A percentile compares a stretch with the other conserved stretches of the same genome.
phyloP scores from a whole-genome alignment of 2,797 vertebrate genomes.

The Octomys mimax region DNA sequence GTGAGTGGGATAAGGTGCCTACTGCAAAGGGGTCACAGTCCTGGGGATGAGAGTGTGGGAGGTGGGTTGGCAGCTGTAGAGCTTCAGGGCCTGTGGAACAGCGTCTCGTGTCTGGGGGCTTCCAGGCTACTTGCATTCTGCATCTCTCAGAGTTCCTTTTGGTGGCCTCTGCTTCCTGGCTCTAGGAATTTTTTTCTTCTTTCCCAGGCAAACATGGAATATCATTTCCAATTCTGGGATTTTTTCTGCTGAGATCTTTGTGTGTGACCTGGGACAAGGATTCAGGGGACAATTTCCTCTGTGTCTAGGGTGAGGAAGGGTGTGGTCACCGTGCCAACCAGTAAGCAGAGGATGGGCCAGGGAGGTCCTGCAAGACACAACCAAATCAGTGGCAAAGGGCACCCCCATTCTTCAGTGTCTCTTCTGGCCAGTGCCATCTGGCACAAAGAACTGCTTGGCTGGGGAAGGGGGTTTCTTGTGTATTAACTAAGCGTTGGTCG shows the following conservation, averaged over 20 bases:
- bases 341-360: not conserved
- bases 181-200: not conserved
- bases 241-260: constrained; percentile 2
- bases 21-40: not conserved
- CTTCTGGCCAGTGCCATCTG: not conserved
- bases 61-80: too few relatives aligned
- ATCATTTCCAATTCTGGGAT: not conserved
- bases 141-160: not conserved
- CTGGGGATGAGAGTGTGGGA: not conserved
- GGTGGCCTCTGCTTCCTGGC: not conserved
- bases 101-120: not conserved
- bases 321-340: not conserved
- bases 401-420: not conserved
- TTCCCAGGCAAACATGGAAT: not conserved
- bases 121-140: not conserved
- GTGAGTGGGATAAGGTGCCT: not conserved
- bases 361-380: not conserved
- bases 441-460: too few relatives aligned
- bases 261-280: not conserved
- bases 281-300: not conserved
- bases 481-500: not conserved
- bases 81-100: rapidly evolving
- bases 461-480: not conserved
- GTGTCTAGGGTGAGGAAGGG: not conserved
- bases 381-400: not conserved